Conservation (phyloP, 2,113 vertebrate species). For the Strigops habroptila region DNA sequence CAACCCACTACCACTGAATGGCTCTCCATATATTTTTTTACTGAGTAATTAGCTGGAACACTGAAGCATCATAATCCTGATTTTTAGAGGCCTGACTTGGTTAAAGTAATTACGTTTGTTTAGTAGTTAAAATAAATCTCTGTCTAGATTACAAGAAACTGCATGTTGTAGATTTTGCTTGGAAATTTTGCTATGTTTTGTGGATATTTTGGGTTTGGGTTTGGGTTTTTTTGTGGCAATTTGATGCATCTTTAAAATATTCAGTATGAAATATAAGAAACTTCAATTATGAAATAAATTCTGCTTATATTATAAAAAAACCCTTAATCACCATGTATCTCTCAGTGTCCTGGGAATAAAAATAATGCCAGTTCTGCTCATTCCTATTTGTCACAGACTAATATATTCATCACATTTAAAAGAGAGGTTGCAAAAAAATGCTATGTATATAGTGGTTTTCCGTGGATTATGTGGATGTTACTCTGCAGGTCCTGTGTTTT, state of each 20-base stretch:
- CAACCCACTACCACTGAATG: not conserved
- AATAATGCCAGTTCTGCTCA: not conserved
- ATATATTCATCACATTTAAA: not conserved
- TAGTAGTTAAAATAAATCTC: not conserved
- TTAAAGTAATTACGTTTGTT: not conserved
- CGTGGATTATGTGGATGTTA: not conserved
- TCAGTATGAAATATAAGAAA: not conserved
- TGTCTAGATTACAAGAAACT: not conserved
- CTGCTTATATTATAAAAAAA: not conserved
- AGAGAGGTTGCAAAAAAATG: not conserved
- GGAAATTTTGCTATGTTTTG: not conserved
- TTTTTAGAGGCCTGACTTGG: not conserved
- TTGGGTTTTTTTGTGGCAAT: not conserved
- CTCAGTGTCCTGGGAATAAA: not conserved
- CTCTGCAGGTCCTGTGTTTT: not conserved
- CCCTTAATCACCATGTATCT: not conserved
- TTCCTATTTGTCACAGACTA: not conserved
- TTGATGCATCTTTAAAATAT: not conserved
- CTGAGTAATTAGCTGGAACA: not conserved
- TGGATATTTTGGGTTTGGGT: accelerated
- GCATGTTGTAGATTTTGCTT: accelerated
- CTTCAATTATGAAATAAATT: not conserved
- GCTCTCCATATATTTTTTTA: not conserved
- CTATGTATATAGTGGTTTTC: not conserved
- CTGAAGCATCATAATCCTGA: not conserved